Base-by-base conservation (phyloP, 2,888 invertebrate species). In the Carpatolechia fugitivella region DNA sequence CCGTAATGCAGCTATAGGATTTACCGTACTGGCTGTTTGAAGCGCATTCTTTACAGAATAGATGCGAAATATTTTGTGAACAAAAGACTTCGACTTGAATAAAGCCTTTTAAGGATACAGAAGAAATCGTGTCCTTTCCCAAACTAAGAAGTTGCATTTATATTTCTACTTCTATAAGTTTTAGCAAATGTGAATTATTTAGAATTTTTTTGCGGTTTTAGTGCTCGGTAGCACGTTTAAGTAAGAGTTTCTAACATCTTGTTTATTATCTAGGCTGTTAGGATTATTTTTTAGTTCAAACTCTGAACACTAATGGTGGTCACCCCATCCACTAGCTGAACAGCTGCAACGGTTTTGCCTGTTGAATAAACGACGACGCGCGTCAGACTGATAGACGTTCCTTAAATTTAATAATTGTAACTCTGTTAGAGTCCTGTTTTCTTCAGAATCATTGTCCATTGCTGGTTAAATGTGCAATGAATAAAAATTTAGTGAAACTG, bases 1-100 rank as follows among this genome's bases (percentile, higher is more conserved):
- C 69, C 65, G 61, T 60, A 62, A 68, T 68, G 64, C 73, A 63
- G 69, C 76, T 74, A 69, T 68, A 73, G 76, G 79, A 80, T 84
- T 84, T 82, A 67, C 68, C 68, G 69, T 64, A 68, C 66, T 64
- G 63, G 68, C 64, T 69, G 67, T 65, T n/a, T 63, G 59, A 64
- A 57, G 62, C 61, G 66, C 73, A 78, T 82, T 83, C 76, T 76
- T 78, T 64, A 58, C 62, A 57, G 62, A 59, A 64, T 64, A 61
- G 63, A 65, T 59, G 65, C 58, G 29, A 63, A 66, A 62, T 62
- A 56, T 49, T 60, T 60, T 11, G n/a, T 29, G 16, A 5, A 47
- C 47, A 47, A 47, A 30, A 31, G 31, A 30, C 16, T 47, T 44
- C 18, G 16, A 10, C 14, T 29, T 47, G 30, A 35, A 49, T 49